Base-by-base conservation (phyloP, 2,113 vertebrate species). In the Cavia porcellus region DNA sequence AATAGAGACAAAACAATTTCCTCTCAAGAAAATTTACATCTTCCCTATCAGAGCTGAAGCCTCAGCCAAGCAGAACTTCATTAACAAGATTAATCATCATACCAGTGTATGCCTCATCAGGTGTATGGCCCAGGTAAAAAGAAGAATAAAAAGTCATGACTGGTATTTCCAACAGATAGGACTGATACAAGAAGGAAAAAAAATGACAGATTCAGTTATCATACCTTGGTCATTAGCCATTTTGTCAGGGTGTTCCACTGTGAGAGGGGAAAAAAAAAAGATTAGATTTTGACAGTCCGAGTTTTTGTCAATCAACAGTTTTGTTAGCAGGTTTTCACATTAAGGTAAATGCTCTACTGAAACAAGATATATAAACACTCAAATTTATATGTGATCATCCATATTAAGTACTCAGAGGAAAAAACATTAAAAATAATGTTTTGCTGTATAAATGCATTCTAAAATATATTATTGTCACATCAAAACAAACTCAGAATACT, bases 161-260 rank as follows among this genome's bases (percentile, higher is more conserved):
- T 89, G 90, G 94, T 85, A 92, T 77, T 94, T 94, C 88, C 64
- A 81, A 86, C 79, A 74, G 55, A 84, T 10, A 94, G 55, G n/a
- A 92, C 32, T 89, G 93, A 96, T 86, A 79, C 61, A 52, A 94
- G 66, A n/a, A 77, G 57, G 30, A n/a, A n/a, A 77, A 85, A 45
- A 57, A 91, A 80, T 61, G 85, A 98, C 93, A 96, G 94, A 90
- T 64, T 47, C 96, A 92, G 94, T 6, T 96, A 97, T 94, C 85
- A 47, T 99, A 99, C 99, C 99, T 99, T 99, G 99, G 98, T 99
- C 99, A 70, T 99, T 99, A 92, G 99, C 99, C 99, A 99, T 99
- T 98, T 99, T 99, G 99, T 99, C 99, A 90, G 99, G 99, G 97
- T 99, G 99, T 91, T 99, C 99, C 66, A 99, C 99, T 99, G 98